These are phyloP conservation scores for Heliconius cydno DNA, from an alignment of 2,888 invertebrate genomes.

Conservation along the genomic window DNA sequence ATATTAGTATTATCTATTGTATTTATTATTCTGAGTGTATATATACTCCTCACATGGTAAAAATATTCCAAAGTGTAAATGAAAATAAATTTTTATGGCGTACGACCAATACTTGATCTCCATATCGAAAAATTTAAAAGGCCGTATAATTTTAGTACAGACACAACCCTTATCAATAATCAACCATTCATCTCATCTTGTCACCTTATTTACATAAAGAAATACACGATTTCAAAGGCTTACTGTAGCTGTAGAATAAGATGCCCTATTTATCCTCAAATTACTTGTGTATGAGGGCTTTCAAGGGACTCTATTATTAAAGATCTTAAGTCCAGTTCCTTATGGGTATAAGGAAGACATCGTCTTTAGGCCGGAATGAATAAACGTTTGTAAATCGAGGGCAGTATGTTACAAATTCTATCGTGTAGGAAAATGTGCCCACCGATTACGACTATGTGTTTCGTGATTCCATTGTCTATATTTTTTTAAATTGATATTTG, in stretches of 20 bases:
- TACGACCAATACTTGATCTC: too few species aligned
- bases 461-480: background rate
- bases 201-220: constrained; percentile 4
- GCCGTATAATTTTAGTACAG: background rate
- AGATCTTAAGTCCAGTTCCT: background rate
- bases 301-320: constrained; percentile 1
- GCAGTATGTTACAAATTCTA: background rate
- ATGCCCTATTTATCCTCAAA: background rate
- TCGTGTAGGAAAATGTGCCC: background rate
- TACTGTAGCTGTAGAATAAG: background rate
- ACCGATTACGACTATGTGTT: background rate
- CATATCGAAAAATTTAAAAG: background rate
- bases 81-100: too few species aligned
- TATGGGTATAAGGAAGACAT: background rate
- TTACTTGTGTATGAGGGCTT: background rate
- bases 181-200: background rate
- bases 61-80: too few species aligned
- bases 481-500: background rate
- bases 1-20: too few species aligned
- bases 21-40: too few species aligned
- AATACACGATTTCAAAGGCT: constrained; percentile 3
- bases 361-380: background rate
- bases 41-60: too few species aligned
- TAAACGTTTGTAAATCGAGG: background rate
- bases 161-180: background rate